Evolutionary conservation across 2,797 vertebrate species (phyloP).

Genomic region (Pelochelys cantorii): DNA sequence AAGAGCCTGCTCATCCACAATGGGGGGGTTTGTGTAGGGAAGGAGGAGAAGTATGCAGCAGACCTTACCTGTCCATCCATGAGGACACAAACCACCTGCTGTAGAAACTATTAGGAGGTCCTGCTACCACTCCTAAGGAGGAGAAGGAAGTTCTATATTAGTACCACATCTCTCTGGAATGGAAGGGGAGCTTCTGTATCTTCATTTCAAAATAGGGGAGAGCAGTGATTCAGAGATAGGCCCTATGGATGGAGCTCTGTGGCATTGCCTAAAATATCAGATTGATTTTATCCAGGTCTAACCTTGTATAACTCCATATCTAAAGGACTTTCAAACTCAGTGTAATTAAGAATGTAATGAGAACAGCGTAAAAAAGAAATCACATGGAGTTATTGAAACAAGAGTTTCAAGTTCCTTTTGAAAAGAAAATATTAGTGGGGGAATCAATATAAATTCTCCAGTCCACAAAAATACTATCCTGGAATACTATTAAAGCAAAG

Average conservation of each 20-base stretch:
- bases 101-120: not conserved
- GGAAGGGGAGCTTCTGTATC: not conserved
- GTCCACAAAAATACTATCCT: not conserved
- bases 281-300: not conserved
- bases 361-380: not conserved
- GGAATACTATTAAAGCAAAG: not conserved
- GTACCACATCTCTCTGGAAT: not conserved
- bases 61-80: not conserved
- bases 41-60: not conserved
- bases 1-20: not conserved
- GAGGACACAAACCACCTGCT: not conserved
- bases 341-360: not conserved
- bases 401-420: rapidly evolving
- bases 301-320: not conserved
- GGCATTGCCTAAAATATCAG: not conserved
- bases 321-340: not conserved
- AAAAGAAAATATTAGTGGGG: rapidly evolving
- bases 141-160: not conserved
- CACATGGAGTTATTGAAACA: not conserved
- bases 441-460: not conserved
- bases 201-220: not conserved
- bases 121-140: not conserved
- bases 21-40: not conserved
- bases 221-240: not conserved
- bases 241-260: not conserved